Conservation (phyloP, 1,140 invertebrate species). For the Listronotus oregonensis region DNA sequence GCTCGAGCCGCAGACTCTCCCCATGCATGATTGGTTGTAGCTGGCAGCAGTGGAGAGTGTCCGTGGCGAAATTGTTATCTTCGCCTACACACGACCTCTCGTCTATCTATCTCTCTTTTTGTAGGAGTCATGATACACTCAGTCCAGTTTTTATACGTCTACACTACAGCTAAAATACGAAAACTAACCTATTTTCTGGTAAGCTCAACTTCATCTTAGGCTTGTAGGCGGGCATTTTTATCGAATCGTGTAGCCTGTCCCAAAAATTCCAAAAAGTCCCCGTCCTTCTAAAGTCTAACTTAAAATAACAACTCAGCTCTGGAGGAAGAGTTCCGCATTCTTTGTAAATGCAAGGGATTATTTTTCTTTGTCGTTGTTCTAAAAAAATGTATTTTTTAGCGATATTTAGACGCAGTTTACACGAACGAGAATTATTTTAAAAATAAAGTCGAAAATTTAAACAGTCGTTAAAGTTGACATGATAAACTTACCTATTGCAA, state of each 20-base stretch:
- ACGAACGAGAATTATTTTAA: too few relatives aligned
- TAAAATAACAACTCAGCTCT: constrained; percentile 62
- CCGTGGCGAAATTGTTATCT: too few relatives aligned
- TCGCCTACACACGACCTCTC: too few relatives aligned
- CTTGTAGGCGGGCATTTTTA: constrained; percentile 43
- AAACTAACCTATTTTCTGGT: constrained; percentile 27
- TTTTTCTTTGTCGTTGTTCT: constrained; percentile 65
- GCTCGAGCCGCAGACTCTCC: too few relatives aligned
- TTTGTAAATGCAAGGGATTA: constrained; percentile 70
- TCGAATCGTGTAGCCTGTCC: constrained; percentile 62
- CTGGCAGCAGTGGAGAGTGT: too few relatives aligned
- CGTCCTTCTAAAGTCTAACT: constrained; percentile 61
- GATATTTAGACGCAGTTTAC: too few relatives aligned
- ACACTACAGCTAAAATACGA: neutral
- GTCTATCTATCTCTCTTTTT: too few relatives aligned
- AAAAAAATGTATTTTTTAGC: neutral
- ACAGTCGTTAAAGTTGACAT: neutral
- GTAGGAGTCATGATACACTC: too few relatives aligned
- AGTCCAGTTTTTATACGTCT: too few relatives aligned
- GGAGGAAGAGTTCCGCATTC: constrained; percentile 61
- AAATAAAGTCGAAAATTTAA: neutral
- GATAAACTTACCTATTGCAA: constrained; percentile 68
- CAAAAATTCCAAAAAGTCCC: constrained; percentile 66
- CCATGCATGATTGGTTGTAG: too few relatives aligned
- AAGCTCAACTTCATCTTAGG: constrained; percentile 19